Percentiles rank a stretch among this genome's conserved stretches.
phyloP scores from a whole-genome alignment of 2,797 vertebrate species.

The Peromyscus attwateri region DNA sequence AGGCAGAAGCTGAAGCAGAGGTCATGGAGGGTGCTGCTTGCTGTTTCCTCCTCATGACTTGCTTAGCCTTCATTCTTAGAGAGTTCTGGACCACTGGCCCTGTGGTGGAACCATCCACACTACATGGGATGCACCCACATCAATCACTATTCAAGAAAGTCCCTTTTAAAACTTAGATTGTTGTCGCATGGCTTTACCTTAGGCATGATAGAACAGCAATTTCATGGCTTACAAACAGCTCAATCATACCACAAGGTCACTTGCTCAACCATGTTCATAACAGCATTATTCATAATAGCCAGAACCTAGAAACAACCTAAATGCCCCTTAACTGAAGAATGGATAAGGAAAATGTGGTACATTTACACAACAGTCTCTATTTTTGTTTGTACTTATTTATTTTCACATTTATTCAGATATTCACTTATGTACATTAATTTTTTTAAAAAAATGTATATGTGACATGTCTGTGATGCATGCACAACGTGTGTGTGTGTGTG shows the following conservation, averaged over 20 bases:
- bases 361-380: too few species aligned
- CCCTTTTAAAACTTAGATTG: not conserved
- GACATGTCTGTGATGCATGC: not conserved
- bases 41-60: too few species aligned
- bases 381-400: slow-evolving; percentile 5
- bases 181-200: not conserved
- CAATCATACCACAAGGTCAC: too few species aligned
- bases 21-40: too few species aligned
- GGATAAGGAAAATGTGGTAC: too few species aligned
- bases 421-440: not conserved
- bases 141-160: not conserved
- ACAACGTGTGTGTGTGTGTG: not conserved
- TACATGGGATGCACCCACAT: too few species aligned
- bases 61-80: not conserved
- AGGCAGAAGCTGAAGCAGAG: not conserved
- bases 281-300: too few species aligned
- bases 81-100: not conserved
- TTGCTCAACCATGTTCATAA: too few species aligned
- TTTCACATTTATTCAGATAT: not conserved
- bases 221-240: not conserved
- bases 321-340: too few species aligned
- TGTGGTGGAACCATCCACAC: too few species aligned
- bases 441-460: not conserved
- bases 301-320: too few species aligned
- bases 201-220: not conserved